Evolutionary conservation across 2,888 invertebrate species (phyloP), one percentile per base, ranked within the genome.

Genomic region (Agrotis exclamationis): DNA sequence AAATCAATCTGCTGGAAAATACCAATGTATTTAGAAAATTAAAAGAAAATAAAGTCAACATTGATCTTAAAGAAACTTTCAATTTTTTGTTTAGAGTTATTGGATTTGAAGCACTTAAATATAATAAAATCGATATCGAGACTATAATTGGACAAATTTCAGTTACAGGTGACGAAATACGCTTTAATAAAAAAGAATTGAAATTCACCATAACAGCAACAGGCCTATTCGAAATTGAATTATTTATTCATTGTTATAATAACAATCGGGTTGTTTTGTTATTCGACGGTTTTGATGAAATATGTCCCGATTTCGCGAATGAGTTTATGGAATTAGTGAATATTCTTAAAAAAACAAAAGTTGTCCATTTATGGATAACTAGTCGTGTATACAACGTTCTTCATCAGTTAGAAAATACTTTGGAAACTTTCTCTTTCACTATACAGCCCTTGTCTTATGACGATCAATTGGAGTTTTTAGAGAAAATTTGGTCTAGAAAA

Each of bases 361-460:
- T 24, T 24, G 24, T 24, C 24, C 24, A 24, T 24, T 24, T 24
- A 24, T 24, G 24, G 24, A 24, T 24, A 24, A 24, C 24, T 24
- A 24, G 24, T 24, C 24, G 24, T 3, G 24, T 24, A 24, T 24
- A 24, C 24, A 24, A 24, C 24, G 24, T 24, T 24, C 24, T 24
- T 24, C 24, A 24, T 24, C 24, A 24, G 24, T 24, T 24, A 3
- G 24, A 24, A 24, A 24, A 24, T 22, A 70, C 57, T 28, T 67
- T 85, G n/a, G 69, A 66, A 51, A 80, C 78, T 9, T 75, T 84
- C 63, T 79, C 82, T 6, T 84, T 69, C 44, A 71, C 45, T 22
- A 64, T 85, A 44, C 68, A 76, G 59, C 68, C 74, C 11, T 56
- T 85, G 22, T 50, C 72, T n/a, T n/a, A 11, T 13, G 9, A 24